Base-by-base conservation (phyloP, 2,797 vertebrate genomes). In the Salarias fasciatus region DNA sequence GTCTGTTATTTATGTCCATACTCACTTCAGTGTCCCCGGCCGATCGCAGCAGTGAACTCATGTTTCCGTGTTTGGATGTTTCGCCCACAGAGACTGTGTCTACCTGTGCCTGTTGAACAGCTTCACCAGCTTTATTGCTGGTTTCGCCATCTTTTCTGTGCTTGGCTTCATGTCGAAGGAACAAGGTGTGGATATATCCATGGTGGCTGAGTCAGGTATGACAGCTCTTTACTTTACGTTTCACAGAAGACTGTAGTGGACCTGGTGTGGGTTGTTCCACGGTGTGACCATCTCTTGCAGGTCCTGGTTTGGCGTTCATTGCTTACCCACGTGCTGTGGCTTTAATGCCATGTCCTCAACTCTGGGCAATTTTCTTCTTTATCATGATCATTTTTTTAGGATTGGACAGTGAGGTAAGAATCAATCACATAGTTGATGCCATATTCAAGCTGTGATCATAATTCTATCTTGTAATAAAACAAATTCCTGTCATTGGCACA, bases 151-250 rank as follows among this genome's bases (percentile, higher is more conserved):
- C 36, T 94, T 94, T 79, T 94, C 93, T 64, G 93, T 77, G 29
- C 90, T 94, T 42, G 93, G 93, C 53, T 94, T 94, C 63, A 94
- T 94, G 93, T 92, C 93, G 0, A 89, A 91, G 24, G 93, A 94
- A 62, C 92, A 93, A 70, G 84, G 90, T 37, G 89, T 79, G 9
- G 80, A 92, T 69, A 93, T 94, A 65, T 91, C 93, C 36, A 83
- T 79, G 63, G 93, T 94, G 50, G 92, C 93, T n/a, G 92, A 94
- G 70, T 94, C 93, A 61, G 93, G 93, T 94, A 98, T 2, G 18
- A 24, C 18, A 24, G 3, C 18, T 24, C 18, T 18, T 2, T 24
- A 24, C 18, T 24, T 18, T 24, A 24, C 18, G 24, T 24, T 3
- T 24, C 18, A 24, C 18, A 24, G 18, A 24, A 24, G 24, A 24